Evolutionary conservation across 2,797 vertebrate genomes (phyloP), one percentile per base, ranked within the genome.

Genomic region (Hydrolagus colliei): DNA sequence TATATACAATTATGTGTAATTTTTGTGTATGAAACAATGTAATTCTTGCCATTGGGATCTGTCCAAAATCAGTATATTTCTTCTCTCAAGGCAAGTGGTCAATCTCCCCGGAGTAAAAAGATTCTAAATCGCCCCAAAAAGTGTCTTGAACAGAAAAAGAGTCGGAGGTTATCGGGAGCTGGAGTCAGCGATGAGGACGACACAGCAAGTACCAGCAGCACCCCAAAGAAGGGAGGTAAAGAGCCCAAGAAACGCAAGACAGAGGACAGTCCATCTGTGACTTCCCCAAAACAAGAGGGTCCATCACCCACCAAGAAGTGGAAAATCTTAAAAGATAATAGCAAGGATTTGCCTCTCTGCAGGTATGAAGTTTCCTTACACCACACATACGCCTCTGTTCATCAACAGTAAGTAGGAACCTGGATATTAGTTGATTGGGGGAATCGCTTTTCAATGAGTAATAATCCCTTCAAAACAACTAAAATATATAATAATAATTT

Each of bases 321-420:
- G 87, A 98, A 96, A 92, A 95, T 94, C 0, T 92, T 94, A 32
- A 89, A 93, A 94, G 97, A 99, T 91, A 97, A 98, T 88, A 94
- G 95, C 89, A 95, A 96, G 90, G 97, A 99, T 91, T 90, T 98
- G 89, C 93, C 96, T 89, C 90, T 98, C 82, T 99, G 97, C 97
- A 98, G 97, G 98, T 98, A 92, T n/a, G 65, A 76, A 52, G 41
- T 1, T 52, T 52, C 41, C 41, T 52, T 52, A 52, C 41, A 3
- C 41, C 41, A 52, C 41, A 52, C 41, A 52, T 1, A 52, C 6
- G 41, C 41, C 41, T 52, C 41, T 52, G 41, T 52, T 52, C 6
- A 52, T 6, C 41, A 52, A 6, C 41, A 52, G 41, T 52, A 6
- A 52, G 41, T 52, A 52, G 41, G 41, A 52, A 52, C 41, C 41